Base-by-base conservation (phyloP, 1,140 invertebrate species). In the Euura lappo region DNA sequence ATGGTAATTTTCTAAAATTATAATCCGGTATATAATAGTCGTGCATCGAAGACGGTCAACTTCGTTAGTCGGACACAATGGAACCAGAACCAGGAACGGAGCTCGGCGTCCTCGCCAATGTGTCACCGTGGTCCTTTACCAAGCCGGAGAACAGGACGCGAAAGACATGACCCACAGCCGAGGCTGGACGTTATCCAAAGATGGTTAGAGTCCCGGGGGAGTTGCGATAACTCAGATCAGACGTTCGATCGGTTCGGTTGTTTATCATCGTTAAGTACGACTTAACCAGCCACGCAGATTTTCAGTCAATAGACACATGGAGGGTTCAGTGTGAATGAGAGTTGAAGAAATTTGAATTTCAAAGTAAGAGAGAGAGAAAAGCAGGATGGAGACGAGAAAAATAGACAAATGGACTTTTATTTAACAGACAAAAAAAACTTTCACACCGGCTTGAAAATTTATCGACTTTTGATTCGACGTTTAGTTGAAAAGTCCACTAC, bases 381-480 rank as follows among this genome's bases (percentile, higher is more conserved):
- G 11, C 28, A 68, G 66, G 28, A 11, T 60, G 66, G 66, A 11
- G 13, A 28, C 8, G 44, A 42, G 4, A 8, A 68, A 44, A 44
- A 68, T 28, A 68, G 66, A 28, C 66, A 60, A 8, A 28, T 68
- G 4, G 66, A 68, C 28, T 68, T 68, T 68, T 28, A 68, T 68
- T 68, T 8, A 6, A 60, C 28, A 51, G n/a, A 51, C 7, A 51
- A 51, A 51, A 51, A 60, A 60, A 60, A 44, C 66, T 4, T 68
- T 68, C 66, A 68, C 66, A 42, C 8, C 28, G 13, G 8, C 66
- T 8, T 11, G 3, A 11, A 10, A 42, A 68, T 68, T 68, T 68
- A 68, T 68, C 66, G 65, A 44, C n/a, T 7, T 67, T 67, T 67
- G 28, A 67, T 8, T 67, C 65, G 66, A 68, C 66, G 66, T 68